Conservation (phyloP, 2,797 vertebrate genomes). For the Danionella dracula region DNA sequence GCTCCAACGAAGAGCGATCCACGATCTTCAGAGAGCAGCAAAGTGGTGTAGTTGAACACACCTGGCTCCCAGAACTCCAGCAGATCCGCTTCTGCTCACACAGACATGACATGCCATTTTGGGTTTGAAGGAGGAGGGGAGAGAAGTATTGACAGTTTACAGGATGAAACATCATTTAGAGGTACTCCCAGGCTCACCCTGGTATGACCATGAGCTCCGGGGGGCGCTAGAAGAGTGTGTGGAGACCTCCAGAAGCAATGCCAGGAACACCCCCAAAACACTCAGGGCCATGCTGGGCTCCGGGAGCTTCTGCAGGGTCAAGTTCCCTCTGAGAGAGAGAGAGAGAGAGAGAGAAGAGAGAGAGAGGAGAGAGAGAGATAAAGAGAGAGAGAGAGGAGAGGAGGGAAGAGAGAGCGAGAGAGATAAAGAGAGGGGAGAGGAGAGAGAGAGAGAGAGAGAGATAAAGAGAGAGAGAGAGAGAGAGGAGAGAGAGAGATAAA, state of each 20-base stretch:
- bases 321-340: slow-evolving; percentile 68
- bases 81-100: slow-evolving; percentile 76
- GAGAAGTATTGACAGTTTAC: too few species aligned
- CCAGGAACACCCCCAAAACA: slow-evolving; percentile 69
- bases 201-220: slow-evolving; percentile 85
- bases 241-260: slow-evolving; percentile 71
- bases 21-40: slow-evolving; percentile 81
- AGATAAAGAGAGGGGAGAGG: slow-evolving; percentile 26
- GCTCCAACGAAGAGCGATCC: slow-evolving; percentile 85
- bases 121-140: too few species aligned
- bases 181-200: slow-evolving; percentile 74
- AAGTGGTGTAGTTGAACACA: slow-evolving; percentile 88
- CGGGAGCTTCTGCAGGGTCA: slow-evolving; percentile 64
- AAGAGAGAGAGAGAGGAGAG: slow-evolving; percentile 33
- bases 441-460: slow-evolving; percentile 34
- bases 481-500: too few species aligned
- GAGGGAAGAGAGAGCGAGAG: slow-evolving; percentile 39
- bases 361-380: slow-evolving; percentile 36
- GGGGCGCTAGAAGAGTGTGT: slow-evolving; percentile 78
- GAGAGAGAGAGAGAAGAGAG: slow-evolving; percentile 28
- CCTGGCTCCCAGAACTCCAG: slow-evolving; percentile 80
- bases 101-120: background rate
- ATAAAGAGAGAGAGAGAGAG: slow-evolving; percentile 34
- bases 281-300: slow-evolving; percentile 68
- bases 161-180: too few species aligned